Evolutionary conservation across 37 sponge, comb jelly and placozoan genomes (phyloP).

Genomic region (Diacarnus erythraeanus): DNA sequence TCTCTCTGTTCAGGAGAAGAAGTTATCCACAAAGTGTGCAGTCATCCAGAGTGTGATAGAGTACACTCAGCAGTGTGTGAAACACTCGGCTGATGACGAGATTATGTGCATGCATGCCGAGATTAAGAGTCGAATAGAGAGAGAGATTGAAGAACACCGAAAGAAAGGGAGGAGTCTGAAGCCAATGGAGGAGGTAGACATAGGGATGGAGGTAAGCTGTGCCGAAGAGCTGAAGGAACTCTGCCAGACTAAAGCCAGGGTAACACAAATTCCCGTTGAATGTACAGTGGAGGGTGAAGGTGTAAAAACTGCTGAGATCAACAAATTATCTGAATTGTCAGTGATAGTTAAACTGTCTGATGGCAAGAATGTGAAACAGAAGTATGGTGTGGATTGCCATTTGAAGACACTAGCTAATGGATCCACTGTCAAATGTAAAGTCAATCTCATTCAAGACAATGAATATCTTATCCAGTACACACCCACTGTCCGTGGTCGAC

Average conservation of each 20-base stretch:
- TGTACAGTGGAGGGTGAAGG: not conserved
- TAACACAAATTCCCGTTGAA: not conserved
- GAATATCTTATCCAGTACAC: not conserved
- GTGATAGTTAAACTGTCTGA: not conserved
- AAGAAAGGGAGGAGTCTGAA: not conserved
- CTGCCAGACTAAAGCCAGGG: too few species aligned
- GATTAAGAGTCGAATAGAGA: not conserved
- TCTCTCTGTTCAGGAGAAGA: not conserved
- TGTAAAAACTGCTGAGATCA: not conserved
- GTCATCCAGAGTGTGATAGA: slow-evolving; percentile 1
- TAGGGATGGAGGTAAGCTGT: not conserved
- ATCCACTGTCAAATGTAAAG: not conserved
- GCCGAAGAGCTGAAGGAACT: too few species aligned
- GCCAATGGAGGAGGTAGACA: not conserved
- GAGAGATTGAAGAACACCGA: not conserved
- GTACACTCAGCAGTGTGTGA: slow-evolving; percentile 1
- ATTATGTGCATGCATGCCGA: not conserved
- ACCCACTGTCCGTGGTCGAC: slow-evolving; percentile 11
- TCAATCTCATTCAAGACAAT: not conserved
- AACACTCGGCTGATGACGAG: slow-evolving; percentile 15
- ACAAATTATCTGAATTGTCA: not conserved
- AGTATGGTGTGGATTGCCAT: not conserved
- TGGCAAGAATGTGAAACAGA: not conserved
- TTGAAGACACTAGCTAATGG: not conserved
- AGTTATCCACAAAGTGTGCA: not conserved